A percentile compares a stretch with the other conserved stretches of the same genome.
These are phyloP conservation scores for Mesaphorura yosii DNA, from an alignment of 1,140 invertebrate genomes.

Conservation along the genomic window DNA sequence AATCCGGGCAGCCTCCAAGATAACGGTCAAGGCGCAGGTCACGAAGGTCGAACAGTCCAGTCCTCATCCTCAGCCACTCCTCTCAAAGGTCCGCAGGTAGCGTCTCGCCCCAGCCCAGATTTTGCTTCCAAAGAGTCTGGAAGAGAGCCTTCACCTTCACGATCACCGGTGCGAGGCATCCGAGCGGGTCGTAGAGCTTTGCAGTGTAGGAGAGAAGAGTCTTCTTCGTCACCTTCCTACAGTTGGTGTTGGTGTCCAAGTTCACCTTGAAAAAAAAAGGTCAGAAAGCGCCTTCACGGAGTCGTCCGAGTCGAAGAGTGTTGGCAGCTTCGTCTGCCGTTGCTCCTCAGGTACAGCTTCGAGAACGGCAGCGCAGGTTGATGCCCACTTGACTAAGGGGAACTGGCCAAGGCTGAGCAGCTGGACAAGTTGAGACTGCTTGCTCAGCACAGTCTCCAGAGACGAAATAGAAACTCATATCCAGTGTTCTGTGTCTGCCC, in stretches of 20 bases:
- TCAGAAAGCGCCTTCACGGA: slow-evolving; percentile 1
- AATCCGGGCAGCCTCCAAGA: background rate
- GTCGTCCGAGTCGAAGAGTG: background rate
- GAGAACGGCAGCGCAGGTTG: background rate
- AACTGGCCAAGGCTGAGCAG: background rate
- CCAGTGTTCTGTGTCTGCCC: no score
- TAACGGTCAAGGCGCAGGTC: background rate
- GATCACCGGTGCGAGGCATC: slow-evolving; percentile 21
- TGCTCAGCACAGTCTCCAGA: no score
- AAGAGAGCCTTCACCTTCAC: slow-evolving; percentile 33
- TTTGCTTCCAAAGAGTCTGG: slow-evolving; percentile 33
- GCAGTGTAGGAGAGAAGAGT: slow-evolving; percentile 9
- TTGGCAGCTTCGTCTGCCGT: background rate
- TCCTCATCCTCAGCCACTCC: slow-evolving; percentile 25
- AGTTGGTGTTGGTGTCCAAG: slow-evolving; percentile 22
- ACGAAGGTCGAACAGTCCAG: background rate
- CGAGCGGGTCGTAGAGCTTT: slow-evolving; percentile 13
- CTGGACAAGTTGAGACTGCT: slow-evolving; percentile 13
- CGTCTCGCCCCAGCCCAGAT: slow-evolving; percentile 35
- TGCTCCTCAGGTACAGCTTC: background rate
- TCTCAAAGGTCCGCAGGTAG: slow-evolving; percentile 27
- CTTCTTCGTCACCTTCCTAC: slow-evolving; percentile 27
- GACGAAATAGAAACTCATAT: no score
- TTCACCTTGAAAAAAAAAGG: slow-evolving; percentile 14
- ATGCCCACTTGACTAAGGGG: slow-evolving; percentile 5